Base-by-base conservation (phyloP, 2,888 invertebrate genomes). In the Rhynchonema sp. region DNA sequence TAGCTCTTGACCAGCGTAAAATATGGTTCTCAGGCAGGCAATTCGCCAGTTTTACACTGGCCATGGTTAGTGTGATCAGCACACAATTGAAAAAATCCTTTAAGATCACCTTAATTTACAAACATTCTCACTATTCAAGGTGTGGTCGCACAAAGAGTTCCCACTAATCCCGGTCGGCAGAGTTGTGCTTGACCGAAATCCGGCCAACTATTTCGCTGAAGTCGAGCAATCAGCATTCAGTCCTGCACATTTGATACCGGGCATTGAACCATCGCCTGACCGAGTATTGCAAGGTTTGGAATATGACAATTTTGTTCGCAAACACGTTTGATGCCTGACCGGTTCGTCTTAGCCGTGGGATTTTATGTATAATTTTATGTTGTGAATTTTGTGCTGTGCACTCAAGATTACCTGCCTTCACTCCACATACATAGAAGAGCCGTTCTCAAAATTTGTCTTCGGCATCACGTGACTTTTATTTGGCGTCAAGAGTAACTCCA, bases 191-290 rank as follows among this genome's bases (percentile, higher is more conserved):
- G 68, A 72, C 61, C 61, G 67, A 9, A 73, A 73, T 60, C 70
- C 72, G 22, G 61, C 59, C 54, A 72, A 72, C 63, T 72, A 72
- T 61, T 72, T 73, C 61, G 72, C 72, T 56, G 72, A 72, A 64
- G 70, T 72, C 9, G 72, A 73, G 57, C 72, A 72, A 62, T 61
- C 66, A 1, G 73, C 73, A 22, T 72, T 72, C 65, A 63, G 65
- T 49, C 72, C 72, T 9, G 65, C 72, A 23, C 69, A 70, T 59
- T 63, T 72, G 38, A 66, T 72, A 9, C 73, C 72, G 6, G 73
- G 72, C 57, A 68, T 73, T 55, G 73, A 73, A 60, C 68, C 72
- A 63, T 70, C 69, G 1, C 73, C 70, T 26, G 72, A 72, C 60
- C 72, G 70, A 65, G 71, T 72, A 71, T 66, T 72, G 57, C 72